Evolutionary conservation across 2,888 invertebrate species (phyloP), one percentile per base, ranked within the genome.

Genomic region (Pristionchus exspectatus): DNA sequence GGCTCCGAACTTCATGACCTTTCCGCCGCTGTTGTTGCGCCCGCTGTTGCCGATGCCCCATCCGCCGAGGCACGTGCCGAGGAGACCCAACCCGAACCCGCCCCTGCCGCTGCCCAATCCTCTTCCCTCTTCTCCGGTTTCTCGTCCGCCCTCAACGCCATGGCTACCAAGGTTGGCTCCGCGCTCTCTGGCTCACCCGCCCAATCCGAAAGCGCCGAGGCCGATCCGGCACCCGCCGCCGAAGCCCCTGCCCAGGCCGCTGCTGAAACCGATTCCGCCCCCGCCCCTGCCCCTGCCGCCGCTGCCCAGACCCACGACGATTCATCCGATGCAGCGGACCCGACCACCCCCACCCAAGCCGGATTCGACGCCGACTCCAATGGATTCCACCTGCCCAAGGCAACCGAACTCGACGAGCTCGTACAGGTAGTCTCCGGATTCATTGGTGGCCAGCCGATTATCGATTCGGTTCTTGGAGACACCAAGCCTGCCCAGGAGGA

Each of bases 341-440:
- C 50, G 44, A 21, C 77, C 27, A 44, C 81, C 81, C 81, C 81
- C 3, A 84, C 84, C 18, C 56, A n/a, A 12, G 77, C n/a, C 77
- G 14, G 44, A 18, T 33, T 77, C 14, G 44, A 44, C 24, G 77
- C 77, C 77, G 44, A 77, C 2, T 77, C 77, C 44, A 44, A 44
- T n/a, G 77, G 44, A 77, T 77, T 77, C 77, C 44, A 44, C 10
- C 44, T 77, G 44, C n/a, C n/a, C 33, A 33, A 33, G 16, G 5
- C 21, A 1, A 12, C 77, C 7, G 77, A 77, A 21, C 44, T 44
- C 44, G 77, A 44, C 33, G 74, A 74, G 74, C 77, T n/a, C 14
- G 77, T 77, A 2, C 77, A 38, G n/a, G 44, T 77, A 5, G 77
- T 77, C n/a, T 77, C 77, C 24, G 77, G 77, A 21, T 50, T 77